phyloP scores from a whole-genome alignment of 1,140 invertebrate species.

The Saccostrea glomerata region DNA sequence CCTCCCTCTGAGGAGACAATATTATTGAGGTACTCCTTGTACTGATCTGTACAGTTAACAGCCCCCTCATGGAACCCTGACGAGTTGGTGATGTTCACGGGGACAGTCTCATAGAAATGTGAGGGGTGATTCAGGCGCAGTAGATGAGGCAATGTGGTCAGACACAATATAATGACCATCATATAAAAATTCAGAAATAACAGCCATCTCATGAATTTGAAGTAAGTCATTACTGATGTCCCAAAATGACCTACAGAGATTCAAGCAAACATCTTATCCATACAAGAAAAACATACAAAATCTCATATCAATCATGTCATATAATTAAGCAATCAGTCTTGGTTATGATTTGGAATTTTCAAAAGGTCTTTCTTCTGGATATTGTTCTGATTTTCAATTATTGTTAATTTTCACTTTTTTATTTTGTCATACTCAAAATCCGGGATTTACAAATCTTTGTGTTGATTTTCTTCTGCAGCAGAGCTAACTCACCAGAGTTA shows the following conservation, averaged over 20 bases:
- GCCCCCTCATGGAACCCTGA: slow-evolving; percentile 46
- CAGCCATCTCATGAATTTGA: slow-evolving; percentile 86
- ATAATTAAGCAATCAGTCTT: too few relatives aligned
- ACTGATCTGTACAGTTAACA: slow-evolving; percentile 57
- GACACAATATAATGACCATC: slow-evolving; percentile 76
- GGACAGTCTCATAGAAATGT: background rate
- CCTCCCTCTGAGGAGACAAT: slow-evolving; percentile 1
- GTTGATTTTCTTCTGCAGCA: too few relatives aligned
- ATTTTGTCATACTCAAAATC: too few relatives aligned
- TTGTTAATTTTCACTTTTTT: too few relatives aligned
- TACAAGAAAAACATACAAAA: too few relatives aligned
- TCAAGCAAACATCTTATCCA: background rate
- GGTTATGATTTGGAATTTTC: too few relatives aligned
- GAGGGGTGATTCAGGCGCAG: slow-evolving; percentile 12
- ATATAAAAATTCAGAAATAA: slow-evolving; percentile 84
- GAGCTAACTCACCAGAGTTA: too few relatives aligned
- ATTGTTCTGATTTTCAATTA: too few relatives aligned
- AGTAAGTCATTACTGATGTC: slow-evolving; percentile 86
- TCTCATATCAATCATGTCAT: too few relatives aligned
- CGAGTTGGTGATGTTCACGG: background rate
- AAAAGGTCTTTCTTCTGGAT: too few relatives aligned
- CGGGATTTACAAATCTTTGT: too few relatives aligned
- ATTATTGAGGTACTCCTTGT: slow-evolving; percentile 52
- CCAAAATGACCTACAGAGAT: slow-evolving; percentile 86
- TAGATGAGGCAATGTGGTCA: slow-evolving; percentile 65